These are phyloP conservation scores for Agonopterix arenella DNA, from an alignment of 2,888 invertebrate species.

Conservation along the genomic window DNA sequence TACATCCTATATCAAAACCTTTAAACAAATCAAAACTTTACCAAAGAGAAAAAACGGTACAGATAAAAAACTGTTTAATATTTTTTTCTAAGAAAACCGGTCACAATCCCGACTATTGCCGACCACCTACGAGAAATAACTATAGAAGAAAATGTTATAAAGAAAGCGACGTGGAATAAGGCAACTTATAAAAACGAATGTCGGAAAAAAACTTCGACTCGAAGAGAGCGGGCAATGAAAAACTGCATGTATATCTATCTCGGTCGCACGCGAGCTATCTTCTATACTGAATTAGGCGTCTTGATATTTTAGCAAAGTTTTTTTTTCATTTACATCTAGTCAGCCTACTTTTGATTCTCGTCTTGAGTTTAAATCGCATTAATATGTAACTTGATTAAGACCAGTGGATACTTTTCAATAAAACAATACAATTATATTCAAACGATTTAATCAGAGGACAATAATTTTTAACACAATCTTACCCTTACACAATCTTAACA, in stretches of 20 bases:
- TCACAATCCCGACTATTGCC: constrained; percentile 2
- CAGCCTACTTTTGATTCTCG: too few relatives aligned
- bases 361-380: too few relatives aligned
- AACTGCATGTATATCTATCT: constrained; percentile 48
- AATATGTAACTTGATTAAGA: too few relatives aligned
- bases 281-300: constrained; percentile 16
- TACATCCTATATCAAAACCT: background rate
- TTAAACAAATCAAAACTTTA: background rate
- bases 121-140: constrained; percentile 46
- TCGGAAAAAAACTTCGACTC: constrained; percentile 42
- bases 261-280: constrained; percentile 45
- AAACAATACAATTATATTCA: too few relatives aligned
- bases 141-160: constrained; percentile 31
- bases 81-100: background rate
- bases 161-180: constrained; percentile 41
- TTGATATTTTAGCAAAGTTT: constrained; percentile 43
- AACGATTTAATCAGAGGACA: too few relatives aligned
- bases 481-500: too few relatives aligned
- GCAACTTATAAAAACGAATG: constrained; percentile 50
- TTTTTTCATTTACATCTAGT: too few relatives aligned
- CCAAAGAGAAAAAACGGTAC: too few relatives aligned
- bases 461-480: too few relatives aligned
- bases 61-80: too few relatives aligned
- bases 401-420: too few relatives aligned
- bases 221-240: constrained; percentile 45